A percentile compares a stretch with the other conserved stretches of the same genome.
Evolutionary conservation across 2,797 vertebrate genomes (phyloP).

Genomic region (Hypotaenidia philippensis): DNA sequence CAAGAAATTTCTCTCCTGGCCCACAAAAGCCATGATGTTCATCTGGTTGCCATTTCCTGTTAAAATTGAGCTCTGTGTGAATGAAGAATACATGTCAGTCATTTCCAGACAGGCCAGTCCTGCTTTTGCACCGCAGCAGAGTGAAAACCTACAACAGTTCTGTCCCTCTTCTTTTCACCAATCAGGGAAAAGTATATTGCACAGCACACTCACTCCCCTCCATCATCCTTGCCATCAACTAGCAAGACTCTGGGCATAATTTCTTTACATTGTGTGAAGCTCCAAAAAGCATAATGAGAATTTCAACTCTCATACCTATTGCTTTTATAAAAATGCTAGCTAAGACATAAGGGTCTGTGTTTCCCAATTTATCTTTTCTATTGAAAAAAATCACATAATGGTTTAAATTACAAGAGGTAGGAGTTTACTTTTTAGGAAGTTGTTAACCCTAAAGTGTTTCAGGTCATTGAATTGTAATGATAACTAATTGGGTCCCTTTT

Average conservation of each 20-base stretch:
- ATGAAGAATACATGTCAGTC: background rate
- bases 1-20: background rate
- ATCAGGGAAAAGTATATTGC: background rate
- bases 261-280: background rate
- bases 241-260: background rate
- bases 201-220: background rate
- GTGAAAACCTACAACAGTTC: background rate
- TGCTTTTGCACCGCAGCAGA: background rate
- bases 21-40: background rate
- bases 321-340: background rate
- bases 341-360: background rate
- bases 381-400: background rate
- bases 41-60: background rate
- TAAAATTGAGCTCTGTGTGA: background rate
- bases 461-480: slow-evolving; percentile 35
- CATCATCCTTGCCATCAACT: background rate
- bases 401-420: slow-evolving; percentile 10
- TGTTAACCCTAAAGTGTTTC: slow-evolving; percentile 25
- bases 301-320: background rate
- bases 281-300: background rate
- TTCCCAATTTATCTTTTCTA: background rate
- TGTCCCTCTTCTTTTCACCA: background rate
- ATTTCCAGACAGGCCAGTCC: background rate
- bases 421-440: slow-evolving; percentile 31
- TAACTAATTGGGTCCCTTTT: slow-evolving; percentile 48